Evolutionary conservation across 2,797 vertebrate species (phyloP).

Genomic region (Moxostoma hubbsi): DNA sequence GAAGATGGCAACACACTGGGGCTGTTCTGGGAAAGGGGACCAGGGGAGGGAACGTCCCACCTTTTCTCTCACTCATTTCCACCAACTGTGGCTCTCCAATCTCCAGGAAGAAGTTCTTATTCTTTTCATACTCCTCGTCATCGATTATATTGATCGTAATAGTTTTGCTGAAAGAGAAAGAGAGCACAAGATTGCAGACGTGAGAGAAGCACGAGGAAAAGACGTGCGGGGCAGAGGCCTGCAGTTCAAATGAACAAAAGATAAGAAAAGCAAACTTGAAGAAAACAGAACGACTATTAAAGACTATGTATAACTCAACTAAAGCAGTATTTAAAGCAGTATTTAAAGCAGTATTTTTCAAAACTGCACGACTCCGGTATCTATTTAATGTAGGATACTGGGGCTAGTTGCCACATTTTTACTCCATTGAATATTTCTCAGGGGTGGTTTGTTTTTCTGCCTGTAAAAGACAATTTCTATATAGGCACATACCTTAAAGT

Average conservation of each 20-base stretch:
- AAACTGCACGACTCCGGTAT: no score
- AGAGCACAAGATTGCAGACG: conserved; percentile 35
- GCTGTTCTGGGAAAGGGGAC: conserved; percentile 41
- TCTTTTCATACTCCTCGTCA: conserved; percentile 99
- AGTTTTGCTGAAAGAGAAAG: conserved; percentile 87
- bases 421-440: no score
- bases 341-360: no score
- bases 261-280: no score
- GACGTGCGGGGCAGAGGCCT: conserved; percentile 1
- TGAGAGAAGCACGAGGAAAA: conserved; percentile 44
- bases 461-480: no score
- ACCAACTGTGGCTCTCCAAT: conserved; percentile 91
- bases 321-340: no score
- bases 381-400: no score
- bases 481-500: no score
- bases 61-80: conserved; percentile 99
- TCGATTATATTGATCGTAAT: conserved; percentile 96
- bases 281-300: no score
- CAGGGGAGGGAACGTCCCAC: conserved; percentile 77
- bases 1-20: conserved; percentile 24
- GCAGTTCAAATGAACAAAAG: conserved; percentile 1
- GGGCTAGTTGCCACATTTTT: no score
- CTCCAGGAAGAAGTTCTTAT: conserved; percentile 98
- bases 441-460: no score
- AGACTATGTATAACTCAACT: no score